Evolutionary conservation across 1,140 invertebrate species (phyloP).

Genomic region (Papilio helenus): DNA sequence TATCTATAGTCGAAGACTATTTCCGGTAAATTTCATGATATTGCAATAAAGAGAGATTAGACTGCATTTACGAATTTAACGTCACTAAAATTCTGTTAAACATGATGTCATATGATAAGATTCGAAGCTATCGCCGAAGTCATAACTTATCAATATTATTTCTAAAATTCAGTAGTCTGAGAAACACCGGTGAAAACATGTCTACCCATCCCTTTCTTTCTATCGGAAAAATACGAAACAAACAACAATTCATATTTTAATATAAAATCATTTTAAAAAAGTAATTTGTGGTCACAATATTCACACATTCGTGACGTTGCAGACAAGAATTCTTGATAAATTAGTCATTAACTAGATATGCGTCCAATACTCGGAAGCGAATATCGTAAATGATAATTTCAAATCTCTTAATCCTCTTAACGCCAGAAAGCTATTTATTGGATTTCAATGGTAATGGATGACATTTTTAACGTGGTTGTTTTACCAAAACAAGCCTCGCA

Average conservation of each 20-base stretch:
- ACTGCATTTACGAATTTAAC: background rate
- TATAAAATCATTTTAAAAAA: background rate
- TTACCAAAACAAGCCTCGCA: background rate
- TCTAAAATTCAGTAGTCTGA: background rate
- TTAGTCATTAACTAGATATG: constrained; percentile 20
- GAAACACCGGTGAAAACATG: background rate
- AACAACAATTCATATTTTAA: background rate
- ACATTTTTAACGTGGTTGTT: background rate
- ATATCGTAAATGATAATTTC: background rate
- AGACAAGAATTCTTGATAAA: constrained; percentile 22
- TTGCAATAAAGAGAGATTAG: constrained; percentile 3
- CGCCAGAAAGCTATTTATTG: constrained; percentile 11
- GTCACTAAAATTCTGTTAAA: background rate
- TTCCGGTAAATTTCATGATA: background rate
- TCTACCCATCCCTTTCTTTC: too few species aligned
- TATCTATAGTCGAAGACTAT: background rate
- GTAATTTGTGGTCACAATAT: background rate
- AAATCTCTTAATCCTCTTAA: constrained; percentile 21
- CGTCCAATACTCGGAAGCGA: constrained; percentile 10
- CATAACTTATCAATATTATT: background rate
- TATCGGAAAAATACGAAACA: background rate
- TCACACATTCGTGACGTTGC: constrained; percentile 10
- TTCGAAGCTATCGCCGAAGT: background rate
- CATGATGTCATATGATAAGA: background rate
- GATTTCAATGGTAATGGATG: background rate